These are phyloP conservation scores for Phoenicopterus ruber DNA, from an alignment of 2,113 vertebrate genomes.

Conservation along the genomic window DNA sequence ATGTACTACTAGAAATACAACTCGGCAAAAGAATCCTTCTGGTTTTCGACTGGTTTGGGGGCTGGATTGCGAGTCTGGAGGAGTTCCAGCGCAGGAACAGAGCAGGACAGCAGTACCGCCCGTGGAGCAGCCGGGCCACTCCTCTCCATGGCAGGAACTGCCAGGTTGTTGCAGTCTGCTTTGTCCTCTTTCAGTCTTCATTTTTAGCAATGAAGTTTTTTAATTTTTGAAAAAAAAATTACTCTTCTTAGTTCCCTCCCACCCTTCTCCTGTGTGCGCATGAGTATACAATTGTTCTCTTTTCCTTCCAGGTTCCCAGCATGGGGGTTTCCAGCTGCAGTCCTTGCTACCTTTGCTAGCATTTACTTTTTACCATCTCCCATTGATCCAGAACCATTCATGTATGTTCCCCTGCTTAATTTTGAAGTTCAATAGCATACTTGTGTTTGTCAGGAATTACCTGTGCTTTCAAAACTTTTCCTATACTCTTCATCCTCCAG, in stretches of 20 bases:
- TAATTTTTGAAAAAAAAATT: not conserved
- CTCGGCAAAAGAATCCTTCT: accelerated
- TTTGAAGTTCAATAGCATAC: not conserved
- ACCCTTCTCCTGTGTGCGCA: accelerated
- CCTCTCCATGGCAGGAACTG: not conserved
- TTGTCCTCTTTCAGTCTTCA: not conserved
- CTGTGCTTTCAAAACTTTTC: not conserved
- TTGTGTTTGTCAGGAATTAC: not conserved
- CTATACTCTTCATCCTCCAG: not conserved
- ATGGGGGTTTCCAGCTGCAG: not conserved
- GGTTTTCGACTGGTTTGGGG: not conserved
- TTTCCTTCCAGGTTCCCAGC: constrained; percentile 34
- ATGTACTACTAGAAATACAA: accelerated
- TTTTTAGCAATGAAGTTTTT: not conserved
- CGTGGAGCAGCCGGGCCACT: accelerated
- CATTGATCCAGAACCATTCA: constrained; percentile 66
- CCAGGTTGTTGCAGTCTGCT: not conserved
- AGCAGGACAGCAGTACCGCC: not conserved
- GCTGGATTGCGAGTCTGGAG: accelerated
- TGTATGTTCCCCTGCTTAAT: not conserved
- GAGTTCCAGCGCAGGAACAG: accelerated
- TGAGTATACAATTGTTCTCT: not conserved
- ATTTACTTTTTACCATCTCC: constrained; percentile 73
- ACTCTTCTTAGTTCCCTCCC: not conserved
- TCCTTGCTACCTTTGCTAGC: constrained; percentile 29